Evolutionary conservation across 2,888 invertebrate species (phyloP), one percentile per base, ranked within the genome.

Genomic region (Euphydryas editha): DNA sequence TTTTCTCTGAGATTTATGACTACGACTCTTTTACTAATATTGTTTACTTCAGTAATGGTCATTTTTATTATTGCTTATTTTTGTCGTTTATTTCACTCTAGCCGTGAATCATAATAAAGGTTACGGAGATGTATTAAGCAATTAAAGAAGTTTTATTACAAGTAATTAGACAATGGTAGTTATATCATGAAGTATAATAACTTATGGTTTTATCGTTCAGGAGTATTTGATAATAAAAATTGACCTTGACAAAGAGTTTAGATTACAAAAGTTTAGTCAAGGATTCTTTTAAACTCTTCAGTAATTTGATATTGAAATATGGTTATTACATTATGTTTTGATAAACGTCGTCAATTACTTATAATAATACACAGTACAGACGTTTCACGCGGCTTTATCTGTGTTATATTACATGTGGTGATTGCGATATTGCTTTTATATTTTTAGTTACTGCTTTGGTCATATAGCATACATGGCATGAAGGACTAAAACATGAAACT

Each of bases 41-140:
- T 91, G 90, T 91, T 91, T 89, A 88, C 88, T 90, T 84, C 80
- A 75, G 86, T 88, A 89, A 87, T 83, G 87, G 87, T 83, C 86
- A 87, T 78, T 84, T 86, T 87, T 88, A 86, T 86, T 85, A 84
- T 83, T 72, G 72, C 81, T 79, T 84, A 85, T 83, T 84, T 81
- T 85, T 79, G 77, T 79, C 80, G 81, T 87, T 88, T 86, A 85
- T 86, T 83, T 86, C 77, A 82, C 84, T 80, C 76, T 78, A 58
- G 60, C 57, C 65, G 71, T 73, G 67, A 72, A 73, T 73, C 73
- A 72, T 70, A 66, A 63, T 57, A 63, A 59, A 56, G 63, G 67
- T 61, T 65, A 46, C 63, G 15, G 57, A 36, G 65, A 67, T 69
- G 59, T 71, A 67, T 70, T 36, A 56, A 47, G 51, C 59, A 70